phyloP scores from a whole-genome alignment of 2,888 invertebrate genomes.

The Monopis laevigella region DNA sequence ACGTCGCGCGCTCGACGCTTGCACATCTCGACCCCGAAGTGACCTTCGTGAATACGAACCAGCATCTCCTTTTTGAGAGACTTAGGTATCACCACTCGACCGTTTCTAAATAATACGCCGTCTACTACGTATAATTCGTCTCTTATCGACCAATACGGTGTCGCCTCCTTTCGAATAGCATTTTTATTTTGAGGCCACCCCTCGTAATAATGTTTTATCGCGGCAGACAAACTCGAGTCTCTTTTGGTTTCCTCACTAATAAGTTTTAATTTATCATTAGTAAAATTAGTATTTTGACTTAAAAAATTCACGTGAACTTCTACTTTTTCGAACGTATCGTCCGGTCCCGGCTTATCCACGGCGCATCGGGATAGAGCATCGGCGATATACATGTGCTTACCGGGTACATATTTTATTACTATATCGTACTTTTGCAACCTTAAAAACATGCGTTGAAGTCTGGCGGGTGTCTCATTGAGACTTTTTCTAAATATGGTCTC shows the following conservation, averaged over 20 bases:
- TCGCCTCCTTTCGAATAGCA: too few species aligned
- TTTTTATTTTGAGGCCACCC: too few species aligned
- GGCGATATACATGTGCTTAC: conserved; percentile 24
- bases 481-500: conserved; percentile 25
- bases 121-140: too few species aligned
- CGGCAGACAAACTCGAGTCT: background rate
- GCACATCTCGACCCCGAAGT: too few species aligned
- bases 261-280: background rate
- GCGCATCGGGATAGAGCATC: conserved; percentile 26
- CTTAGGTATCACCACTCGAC: too few species aligned
- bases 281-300: background rate
- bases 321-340: conserved; percentile 9
- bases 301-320: background rate
- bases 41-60: too few species aligned
- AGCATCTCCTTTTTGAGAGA: too few species aligned
- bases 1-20: too few species aligned
- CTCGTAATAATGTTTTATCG: too few species aligned
- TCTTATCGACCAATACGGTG: too few species aligned
- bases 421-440: conserved; percentile 24
- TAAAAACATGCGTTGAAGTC: conserved; percentile 26
- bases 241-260: background rate
- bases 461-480: conserved; percentile 20
- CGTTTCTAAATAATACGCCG: too few species aligned
- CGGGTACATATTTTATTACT: conserved; percentile 23
- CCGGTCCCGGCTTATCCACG: conserved; percentile 11